Percentiles rank a stretch among this genome's conserved stretches.
Evolutionary conservation across 2,797 vertebrate genomes (phyloP).

Genomic region (Petrocephalus sullivani): DNA sequence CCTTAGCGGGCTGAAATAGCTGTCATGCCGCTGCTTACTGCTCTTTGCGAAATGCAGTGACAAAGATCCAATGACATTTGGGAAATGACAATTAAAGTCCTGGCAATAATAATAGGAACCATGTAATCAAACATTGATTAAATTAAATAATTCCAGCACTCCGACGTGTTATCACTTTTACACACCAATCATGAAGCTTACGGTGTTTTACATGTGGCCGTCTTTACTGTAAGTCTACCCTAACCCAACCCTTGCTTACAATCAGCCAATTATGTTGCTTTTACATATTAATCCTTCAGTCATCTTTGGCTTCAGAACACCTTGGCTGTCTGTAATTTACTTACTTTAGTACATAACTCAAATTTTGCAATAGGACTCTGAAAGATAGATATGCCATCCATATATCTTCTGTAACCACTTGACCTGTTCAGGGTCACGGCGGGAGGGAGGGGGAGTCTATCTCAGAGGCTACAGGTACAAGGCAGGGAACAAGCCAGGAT

Average conservation of each 20-base stretch:
- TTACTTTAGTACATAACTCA: not conserved
- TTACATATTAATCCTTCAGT: not conserved
- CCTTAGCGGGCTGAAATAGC: not conserved
- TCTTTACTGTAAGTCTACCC: not conserved
- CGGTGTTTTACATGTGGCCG: not conserved
- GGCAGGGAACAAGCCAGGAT: no score
- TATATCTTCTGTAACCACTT: no score
- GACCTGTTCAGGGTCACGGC: no score
- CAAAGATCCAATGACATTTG: not conserved
- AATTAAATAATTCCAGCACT: not conserved
- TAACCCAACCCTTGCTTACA: not conserved
- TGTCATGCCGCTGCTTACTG: not conserved
- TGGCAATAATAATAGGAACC: not conserved
- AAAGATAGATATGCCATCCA: not conserved
- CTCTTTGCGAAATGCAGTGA: not conserved
- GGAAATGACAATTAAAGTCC: constrained; percentile 2
- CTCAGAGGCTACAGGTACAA: no score
- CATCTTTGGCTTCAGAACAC: not conserved
- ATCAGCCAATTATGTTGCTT: not conserved
- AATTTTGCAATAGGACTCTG: not conserved
- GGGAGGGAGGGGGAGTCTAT: no score
- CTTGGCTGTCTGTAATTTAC: not conserved
- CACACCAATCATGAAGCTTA: not conserved
- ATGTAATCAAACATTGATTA: not conserved
- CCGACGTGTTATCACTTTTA: not conserved